Base-by-base conservation (phyloP, 2,113 vertebrate genomes). In the Aldabrachelys gigantea region DNA sequence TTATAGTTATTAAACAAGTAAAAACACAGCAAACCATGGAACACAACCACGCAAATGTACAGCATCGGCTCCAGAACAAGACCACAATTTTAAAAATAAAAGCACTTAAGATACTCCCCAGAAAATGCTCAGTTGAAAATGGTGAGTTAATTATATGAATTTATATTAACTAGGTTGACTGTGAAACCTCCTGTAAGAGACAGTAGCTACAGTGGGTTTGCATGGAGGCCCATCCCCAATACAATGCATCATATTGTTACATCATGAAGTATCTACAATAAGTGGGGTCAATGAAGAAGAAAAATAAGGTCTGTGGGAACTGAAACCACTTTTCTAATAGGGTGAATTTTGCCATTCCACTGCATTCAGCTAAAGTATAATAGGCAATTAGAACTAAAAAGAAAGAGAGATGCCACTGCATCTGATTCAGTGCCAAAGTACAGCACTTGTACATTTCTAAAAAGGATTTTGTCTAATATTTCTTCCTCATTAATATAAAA, bases 221-320 rank as follows among this genome's bases (percentile, higher is more conserved):
- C 50, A 83, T 54, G 89, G 12, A 1, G 52, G 35, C 93, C 87
- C 44, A 4, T 22, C 69, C 14, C 17, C 54, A 72, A 35, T 17
- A 92, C 90, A 95, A 80, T 84, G 80, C 54, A 62, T 44, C 24
- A 2, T 35, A 44, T 44, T 94, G 89, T 76, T 75, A 4, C 72
- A 65, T 54, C 79, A 81, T 75, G 62, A 92, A 93, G 89, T 0
- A 1, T 83, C 54, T 62, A 5, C 88, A 94, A 72, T 21, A 94
- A 50, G 57, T 87, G 87, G 44, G 80, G 65, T 65, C 29, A 22
- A 14, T 35, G 41, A 88, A 91, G 89, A 82, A 90, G 87, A 49
- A 93, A 87, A 96, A 83, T 6, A 14, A 79, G 5, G 50, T 49
- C 84, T 91, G 82, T 91, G 84, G 47, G 85, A 96, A 54, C 52